Base-by-base conservation (phyloP, 1,140 invertebrate species). In the Bombus sibiricus region DNA sequence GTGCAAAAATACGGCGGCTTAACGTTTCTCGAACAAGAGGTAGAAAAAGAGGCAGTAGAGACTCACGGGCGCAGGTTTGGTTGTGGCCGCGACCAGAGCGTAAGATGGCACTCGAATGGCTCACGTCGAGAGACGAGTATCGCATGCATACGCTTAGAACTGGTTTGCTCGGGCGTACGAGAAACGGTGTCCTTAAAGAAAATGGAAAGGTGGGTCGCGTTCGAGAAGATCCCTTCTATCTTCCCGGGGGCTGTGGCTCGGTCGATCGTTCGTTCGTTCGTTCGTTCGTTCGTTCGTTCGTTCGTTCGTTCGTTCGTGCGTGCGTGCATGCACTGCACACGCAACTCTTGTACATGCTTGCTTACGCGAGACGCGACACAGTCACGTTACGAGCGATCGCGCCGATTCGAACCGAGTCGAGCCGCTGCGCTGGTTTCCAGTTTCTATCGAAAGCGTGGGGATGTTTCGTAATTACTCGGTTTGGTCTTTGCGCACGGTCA, bases 111-210 rank as follows among this genome's bases (percentile, higher is more conserved):
- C 75, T 62, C 32, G 64, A 76, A 68, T 59, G 59, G 75, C 47
- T 81, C 22, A 6, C 64, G 66, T 59, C 82, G 41, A 39, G 4
- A 68, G 75, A 83, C 74, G 57, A n/a, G 79, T 83, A 86, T 90
- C 59, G 83, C 73, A 47, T 86, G 88, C 83, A 90, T 81, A 71
- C 39, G 78, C 78, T 88, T 86, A 86, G 83, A 90, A 90, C 89
- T 90, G 83, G 89, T 90, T 90, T 90, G 82, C 32, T 78, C 85
- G 39, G 37, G 22, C 53, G 53, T 78, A 53, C 75, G 88, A 34
- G 88, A 68, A 75, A 87, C 78, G 78, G 78, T 89, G 74, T 75
- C 89, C 89, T 85, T 85, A 87, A 90, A 89, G 89, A 90, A 89
- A 90, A 90, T 87, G 81, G 89, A 86, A 90, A 90, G 89, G 89